Conservation (phyloP, 1,140 invertebrate genomes). For the Megathymus violae region DNA sequence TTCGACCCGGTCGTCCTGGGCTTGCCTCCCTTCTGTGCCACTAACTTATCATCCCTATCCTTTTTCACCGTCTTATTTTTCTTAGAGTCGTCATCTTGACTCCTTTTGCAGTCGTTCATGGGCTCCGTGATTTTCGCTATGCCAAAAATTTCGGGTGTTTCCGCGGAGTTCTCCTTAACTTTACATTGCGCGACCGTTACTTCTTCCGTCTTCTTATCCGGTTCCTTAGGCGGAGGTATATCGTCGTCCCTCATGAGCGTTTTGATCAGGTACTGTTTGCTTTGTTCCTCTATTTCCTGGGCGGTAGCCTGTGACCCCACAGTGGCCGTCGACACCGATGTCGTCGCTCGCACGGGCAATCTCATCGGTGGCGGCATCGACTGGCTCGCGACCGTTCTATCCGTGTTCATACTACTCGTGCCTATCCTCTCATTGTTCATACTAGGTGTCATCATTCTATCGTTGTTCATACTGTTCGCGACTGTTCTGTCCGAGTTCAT, state of each 20-base stretch:
- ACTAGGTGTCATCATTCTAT: slow-evolving; percentile 37
- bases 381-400: slow-evolving; percentile 38
- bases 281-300: slow-evolving; percentile 76
- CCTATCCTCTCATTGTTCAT: slow-evolving; percentile 29
- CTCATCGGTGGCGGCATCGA: slow-evolving; percentile 69
- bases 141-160: slow-evolving; percentile 65
- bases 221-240: slow-evolving; percentile 63
- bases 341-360: slow-evolving; percentile 57
- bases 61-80: slow-evolving; percentile 80
- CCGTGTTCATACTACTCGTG: slow-evolving; percentile 19
- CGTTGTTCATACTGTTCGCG: slow-evolving; percentile 18
- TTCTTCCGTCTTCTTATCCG: slow-evolving; percentile 69
- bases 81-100: slow-evolving; percentile 58
- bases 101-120: slow-evolving; percentile 53
- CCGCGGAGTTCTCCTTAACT: slow-evolving; percentile 56
- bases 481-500: slow-evolving; percentile 20
- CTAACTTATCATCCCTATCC: slow-evolving; percentile 65
- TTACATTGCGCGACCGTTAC: slow-evolving; percentile 70
- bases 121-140: slow-evolving; percentile 59
- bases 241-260: slow-evolving; percentile 79
- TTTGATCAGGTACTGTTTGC: slow-evolving; percentile 78
- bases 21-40: slow-evolving; percentile 68
- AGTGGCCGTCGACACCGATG: slow-evolving; percentile 65
- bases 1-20: slow-evolving; percentile 64
- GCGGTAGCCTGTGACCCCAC: slow-evolving; percentile 72